Conservation (phyloP, 2,888 invertebrate species). For the Nineta flava region DNA sequence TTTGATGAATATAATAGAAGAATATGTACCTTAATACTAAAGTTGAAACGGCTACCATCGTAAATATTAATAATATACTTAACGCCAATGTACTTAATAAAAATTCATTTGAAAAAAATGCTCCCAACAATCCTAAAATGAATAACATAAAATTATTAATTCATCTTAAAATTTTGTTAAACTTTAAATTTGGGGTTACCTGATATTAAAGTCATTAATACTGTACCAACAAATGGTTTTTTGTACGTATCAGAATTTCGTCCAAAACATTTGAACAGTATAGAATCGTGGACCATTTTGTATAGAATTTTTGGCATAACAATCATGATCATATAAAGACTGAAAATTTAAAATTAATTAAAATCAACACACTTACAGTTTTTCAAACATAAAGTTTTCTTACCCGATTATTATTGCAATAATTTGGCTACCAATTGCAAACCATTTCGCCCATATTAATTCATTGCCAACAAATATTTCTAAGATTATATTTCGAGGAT, state of each 20-base stretch:
- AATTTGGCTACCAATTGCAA: not conserved
- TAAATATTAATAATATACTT: constrained; percentile 55
- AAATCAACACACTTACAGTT: not conserved
- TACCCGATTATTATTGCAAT: not conserved
- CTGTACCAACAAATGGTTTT: constrained; percentile 62
- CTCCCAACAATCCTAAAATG: not conserved
- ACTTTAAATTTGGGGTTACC: constrained; percentile 28
- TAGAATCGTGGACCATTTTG: constrained; percentile 76
- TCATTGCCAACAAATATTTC: no score
- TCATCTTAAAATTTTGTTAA: not conserved
- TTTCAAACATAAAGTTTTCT: not conserved
- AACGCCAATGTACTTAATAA: constrained; percentile 68
- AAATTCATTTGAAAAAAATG: constrained; percentile 48
- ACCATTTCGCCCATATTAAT: not conserved
- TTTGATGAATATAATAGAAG: no score
- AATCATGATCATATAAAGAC: constrained; percentile 71
- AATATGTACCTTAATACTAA: constrained; percentile 44
- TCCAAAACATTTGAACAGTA: constrained; percentile 63
- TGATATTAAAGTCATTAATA: constrained; percentile 58
- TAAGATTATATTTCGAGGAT: no score
- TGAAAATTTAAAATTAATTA: constrained; percentile 22
- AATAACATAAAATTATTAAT: not conserved
- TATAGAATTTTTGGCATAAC: constrained; percentile 75
- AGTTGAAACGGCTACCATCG: constrained; percentile 60
- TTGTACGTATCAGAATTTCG: constrained; percentile 56